These are phyloP conservation scores for Craniophora ligustri DNA, from an alignment of 2,888 invertebrate species.

Conservation along the genomic window DNA sequence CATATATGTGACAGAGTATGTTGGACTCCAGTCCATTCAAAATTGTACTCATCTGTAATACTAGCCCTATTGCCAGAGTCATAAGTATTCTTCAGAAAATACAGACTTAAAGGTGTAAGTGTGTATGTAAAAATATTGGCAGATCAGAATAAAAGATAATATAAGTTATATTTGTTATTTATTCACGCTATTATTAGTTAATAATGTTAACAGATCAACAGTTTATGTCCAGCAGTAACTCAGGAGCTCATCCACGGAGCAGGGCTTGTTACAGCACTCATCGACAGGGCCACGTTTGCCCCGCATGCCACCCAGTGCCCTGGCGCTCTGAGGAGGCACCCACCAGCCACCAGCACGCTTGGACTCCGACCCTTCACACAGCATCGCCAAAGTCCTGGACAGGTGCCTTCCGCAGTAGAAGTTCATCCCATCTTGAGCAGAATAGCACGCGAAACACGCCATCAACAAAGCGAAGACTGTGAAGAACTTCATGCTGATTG, in stretches of 20 bases:
- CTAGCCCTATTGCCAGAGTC: too few relatives aligned
- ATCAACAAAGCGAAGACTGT: slow-evolving; percentile 19
- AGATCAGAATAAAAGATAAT: not conserved
- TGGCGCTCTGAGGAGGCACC: slow-evolving; percentile 30
- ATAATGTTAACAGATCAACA: not conserved
- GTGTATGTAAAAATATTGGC: too few relatives aligned
- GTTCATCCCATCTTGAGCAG: slow-evolving; percentile 26
- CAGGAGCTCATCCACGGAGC: slow-evolving; percentile 39
- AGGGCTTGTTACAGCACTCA: slow-evolving; percentile 47
- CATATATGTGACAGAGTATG: too few relatives aligned
- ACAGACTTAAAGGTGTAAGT: too few relatives aligned
- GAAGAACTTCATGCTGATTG: slow-evolving; percentile 37
- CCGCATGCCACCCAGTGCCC: slow-evolving; percentile 24
- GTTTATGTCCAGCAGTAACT: slow-evolving; percentile 32
- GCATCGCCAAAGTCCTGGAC: slow-evolving; percentile 12
- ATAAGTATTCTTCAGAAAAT: too few relatives aligned
- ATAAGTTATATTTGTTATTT: slow-evolving; percentile 5
- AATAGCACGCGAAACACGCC: slow-evolving; percentile 21
- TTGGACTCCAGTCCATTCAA: too few relatives aligned
- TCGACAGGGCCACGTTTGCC: slow-evolving; percentile 44
- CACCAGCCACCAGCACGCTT: slow-evolving; percentile 48
- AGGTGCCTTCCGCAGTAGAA: slow-evolving; percentile 35
- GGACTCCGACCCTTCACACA: slow-evolving; percentile 29
- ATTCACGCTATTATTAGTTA: slow-evolving; percentile 25
- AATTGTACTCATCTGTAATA: too few relatives aligned